Base-by-base conservation (phyloP, 2,797 vertebrate genomes). In the Melanotaenia boesemani region DNA sequence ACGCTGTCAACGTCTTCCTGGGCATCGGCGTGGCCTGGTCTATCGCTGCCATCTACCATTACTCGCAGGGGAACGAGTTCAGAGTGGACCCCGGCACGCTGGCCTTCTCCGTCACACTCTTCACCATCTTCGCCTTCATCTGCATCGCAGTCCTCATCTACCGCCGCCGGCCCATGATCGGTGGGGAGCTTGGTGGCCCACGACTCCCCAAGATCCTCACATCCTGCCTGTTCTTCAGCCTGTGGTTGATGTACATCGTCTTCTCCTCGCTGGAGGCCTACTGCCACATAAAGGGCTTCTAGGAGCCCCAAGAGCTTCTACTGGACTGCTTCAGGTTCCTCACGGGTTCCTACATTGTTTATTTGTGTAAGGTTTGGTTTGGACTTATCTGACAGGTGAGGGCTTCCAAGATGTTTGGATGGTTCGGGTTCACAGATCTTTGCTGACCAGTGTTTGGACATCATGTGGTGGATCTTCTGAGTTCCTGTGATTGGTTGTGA, bases 1-100 rank as follows among this genome's bases (percentile, higher is more conserved):
- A 99, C 0, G 98, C 98, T 0, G 98, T 99, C 75, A 99, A 99
- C 1, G 97, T 99, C 80, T 99, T 99, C 90, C 92, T 99, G 91
- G 98, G 98, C 24, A 99, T 99, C 0, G 98, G 98, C 0, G 95
- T 99, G 82, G 98, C 98, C 55, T 99, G 98, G 98, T 98, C 97
- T 81, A 97, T 99, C 0, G 98, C 98, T 0, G 98, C 98, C 77
- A 92, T 99, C 88, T 97, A 97, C 92, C 97, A 98, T 0, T 91
- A 94, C 0, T 92, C 93, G 1, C 88, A 96, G 0, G 96, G 95
- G 61, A 83, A 95, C 66, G 64, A 91, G 63, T 99, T 99, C 90
- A 87, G 46, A 68, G 98, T 99, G 57, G 91, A 96, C 18, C 97
- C 98, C 0, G 98, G 98, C 79, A 99, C 96, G 0, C 92, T 99